Evolutionary conservation across 2,113 vertebrate genomes (phyloP), one percentile per base, ranked within the genome.

Genomic region (Garra rufa): DNA sequence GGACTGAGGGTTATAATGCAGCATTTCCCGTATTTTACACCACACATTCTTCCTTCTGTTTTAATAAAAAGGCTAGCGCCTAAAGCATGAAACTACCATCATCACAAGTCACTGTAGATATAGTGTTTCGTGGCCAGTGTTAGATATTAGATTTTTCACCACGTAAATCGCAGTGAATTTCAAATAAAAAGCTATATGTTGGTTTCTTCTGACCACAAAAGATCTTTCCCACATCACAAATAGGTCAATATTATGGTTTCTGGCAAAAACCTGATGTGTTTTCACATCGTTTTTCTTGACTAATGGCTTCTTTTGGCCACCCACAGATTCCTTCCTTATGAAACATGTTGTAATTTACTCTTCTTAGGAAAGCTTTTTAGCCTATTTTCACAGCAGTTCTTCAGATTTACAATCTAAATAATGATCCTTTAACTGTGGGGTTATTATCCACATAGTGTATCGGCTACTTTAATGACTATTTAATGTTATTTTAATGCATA

Each of bases 311-410:
- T 46, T 80, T 63, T 65, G 41, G 26, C n/a, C 24, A 46, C 24
- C 55, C 77, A 48, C 65, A 65, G 9, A 80, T 65, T 65, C 15
- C 13, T 80, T 79, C 59, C 24, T 65, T 46, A 30, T 65, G 46
- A 75, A 75, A 73, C 0, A 59, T 24, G 21, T n/a, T 2, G 9
- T n/a, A 55, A n/a, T 55, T n/a, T 55, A n/a, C 52, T 59, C 52
- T 24, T 59, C 21, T 9, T 9, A 59, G 14, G 11, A 11, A 69
- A 10, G 44, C 15, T 50, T 10, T 69, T 81, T n/a, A 38, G 8
- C 44, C 13, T 69, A 9, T 26, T 50, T 65, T 52, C 9, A 57
- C 21, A 77, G 50, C 50, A 77, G 73, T 48, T 48, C 13, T 75
- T 75, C 1, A 3, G 46, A 30, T 5, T 41, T 41, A 59, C 50